Evolutionary conservation across 2,797 vertebrate species (phyloP).

Genomic region (Yasuhikotakia modesta): DNA sequence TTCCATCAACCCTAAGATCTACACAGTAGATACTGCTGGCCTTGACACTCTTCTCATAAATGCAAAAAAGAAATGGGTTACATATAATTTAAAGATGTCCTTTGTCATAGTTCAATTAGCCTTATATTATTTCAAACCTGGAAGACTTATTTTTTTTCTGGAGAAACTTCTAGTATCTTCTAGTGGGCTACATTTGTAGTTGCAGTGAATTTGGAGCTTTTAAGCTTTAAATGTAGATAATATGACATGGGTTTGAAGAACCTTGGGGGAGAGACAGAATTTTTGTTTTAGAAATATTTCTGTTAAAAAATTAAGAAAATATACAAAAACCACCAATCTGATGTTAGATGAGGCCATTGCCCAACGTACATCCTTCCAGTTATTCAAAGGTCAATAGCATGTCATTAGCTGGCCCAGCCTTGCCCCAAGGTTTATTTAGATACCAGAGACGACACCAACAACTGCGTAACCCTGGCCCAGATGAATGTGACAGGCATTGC

Average conservation of each 20-base stretch:
- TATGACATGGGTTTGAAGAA: background rate
- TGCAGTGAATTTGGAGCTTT: background rate
- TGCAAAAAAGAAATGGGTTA: too few species aligned
- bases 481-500: constrained; percentile 31
- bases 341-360: constrained; percentile 6
- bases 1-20: too few species aligned
- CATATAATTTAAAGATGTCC: too few species aligned
- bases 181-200: background rate
- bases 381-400: constrained; percentile 9
- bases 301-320: background rate
- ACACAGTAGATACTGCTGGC: too few species aligned
- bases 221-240: background rate
- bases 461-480: constrained; percentile 44
- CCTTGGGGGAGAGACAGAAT: background rate
- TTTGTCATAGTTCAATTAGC: too few species aligned
- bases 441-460: constrained; percentile 23
- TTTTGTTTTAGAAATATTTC: background rate
- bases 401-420: constrained; percentile 13
- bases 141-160: too few species aligned
- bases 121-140: too few species aligned
- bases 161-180: background rate
- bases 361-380: background rate
- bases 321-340: background rate
- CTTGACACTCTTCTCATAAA: too few species aligned
- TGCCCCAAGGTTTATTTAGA: constrained; percentile 21